Percentiles rank a stretch among this genome's conserved stretches.
Conservation (phyloP, 2,113 vertebrate species). For the Orthochromis indermauri region DNA sequence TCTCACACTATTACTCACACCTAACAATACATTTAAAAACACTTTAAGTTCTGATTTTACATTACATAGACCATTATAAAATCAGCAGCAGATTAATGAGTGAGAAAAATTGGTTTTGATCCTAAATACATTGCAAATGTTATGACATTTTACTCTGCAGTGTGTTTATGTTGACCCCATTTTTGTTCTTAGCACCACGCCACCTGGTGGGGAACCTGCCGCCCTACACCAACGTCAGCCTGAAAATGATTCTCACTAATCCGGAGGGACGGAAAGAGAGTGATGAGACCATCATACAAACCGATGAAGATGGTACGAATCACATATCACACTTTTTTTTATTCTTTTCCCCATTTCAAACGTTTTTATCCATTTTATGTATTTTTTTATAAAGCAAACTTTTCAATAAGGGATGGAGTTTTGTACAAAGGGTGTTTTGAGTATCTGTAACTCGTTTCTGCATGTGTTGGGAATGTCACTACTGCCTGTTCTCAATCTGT, state of each 20-base stretch:
- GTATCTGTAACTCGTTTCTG: background rate
- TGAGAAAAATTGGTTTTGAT: background rate
- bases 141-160: background rate
- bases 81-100: background rate
- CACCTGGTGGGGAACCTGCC: slow-evolving; percentile 89
- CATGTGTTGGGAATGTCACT: background rate
- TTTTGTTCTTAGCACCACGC: slow-evolving; percentile 74
- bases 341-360: background rate
- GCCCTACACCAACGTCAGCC: slow-evolving; percentile 94
- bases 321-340: background rate
- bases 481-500: background rate
- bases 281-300: slow-evolving; percentile 93
- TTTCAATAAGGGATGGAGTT: background rate
- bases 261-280: slow-evolving; percentile 97
- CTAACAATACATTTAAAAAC: background rate
- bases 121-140: background rate
- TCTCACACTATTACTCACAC: background rate
- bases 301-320: slow-evolving; percentile 88
- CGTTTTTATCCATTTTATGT: background rate
- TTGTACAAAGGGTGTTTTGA: background rate
- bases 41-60: background rate
- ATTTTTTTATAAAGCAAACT: background rate
- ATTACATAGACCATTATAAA: background rate
- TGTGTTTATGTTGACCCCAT: background rate
- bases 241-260: slow-evolving; percentile 98